Conservation (phyloP, 2,888 invertebrate species). For the Xestoiulus laeticollis region DNA sequence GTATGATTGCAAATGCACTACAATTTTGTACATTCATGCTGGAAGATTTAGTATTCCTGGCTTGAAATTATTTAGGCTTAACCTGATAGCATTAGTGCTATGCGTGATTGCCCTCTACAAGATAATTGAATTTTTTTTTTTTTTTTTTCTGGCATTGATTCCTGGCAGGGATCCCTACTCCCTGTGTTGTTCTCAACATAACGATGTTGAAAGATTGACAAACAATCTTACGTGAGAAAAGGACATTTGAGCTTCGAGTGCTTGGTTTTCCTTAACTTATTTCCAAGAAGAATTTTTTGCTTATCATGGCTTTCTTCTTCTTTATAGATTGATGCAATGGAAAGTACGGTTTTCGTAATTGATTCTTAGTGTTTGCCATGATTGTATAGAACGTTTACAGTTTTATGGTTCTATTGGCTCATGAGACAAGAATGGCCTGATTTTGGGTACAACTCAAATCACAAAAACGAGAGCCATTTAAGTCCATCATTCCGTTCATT, state of each 20-base stretch:
- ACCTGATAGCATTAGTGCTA: neutral
- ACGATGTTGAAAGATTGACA: neutral
- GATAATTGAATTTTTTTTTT: neutral
- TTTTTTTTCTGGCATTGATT: neutral
- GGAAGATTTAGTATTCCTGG: no score
- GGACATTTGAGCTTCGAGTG: neutral
- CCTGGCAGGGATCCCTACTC: neutral
- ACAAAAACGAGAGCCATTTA: neutral
- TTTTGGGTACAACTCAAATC: neutral
- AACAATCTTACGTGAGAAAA: neutral
- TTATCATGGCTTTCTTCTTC: neutral
- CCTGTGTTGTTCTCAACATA: neutral
- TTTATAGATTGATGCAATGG: neutral
- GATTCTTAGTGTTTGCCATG: neutral
- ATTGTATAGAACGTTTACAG: neutral
- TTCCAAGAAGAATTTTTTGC: neutral
- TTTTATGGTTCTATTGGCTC: neutral
- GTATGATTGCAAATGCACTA: no score
- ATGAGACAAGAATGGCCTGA: neutral
- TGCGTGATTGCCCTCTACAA: neutral
- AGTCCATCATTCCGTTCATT: neutral
- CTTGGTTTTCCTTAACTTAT: neutral
- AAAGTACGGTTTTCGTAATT: constrained; percentile 11
- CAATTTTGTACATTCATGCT: no score
- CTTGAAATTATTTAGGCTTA: neutral